Evolutionary conservation across 2,113 vertebrate species (phyloP).

Genomic region (Zosterops japonicus): DNA sequence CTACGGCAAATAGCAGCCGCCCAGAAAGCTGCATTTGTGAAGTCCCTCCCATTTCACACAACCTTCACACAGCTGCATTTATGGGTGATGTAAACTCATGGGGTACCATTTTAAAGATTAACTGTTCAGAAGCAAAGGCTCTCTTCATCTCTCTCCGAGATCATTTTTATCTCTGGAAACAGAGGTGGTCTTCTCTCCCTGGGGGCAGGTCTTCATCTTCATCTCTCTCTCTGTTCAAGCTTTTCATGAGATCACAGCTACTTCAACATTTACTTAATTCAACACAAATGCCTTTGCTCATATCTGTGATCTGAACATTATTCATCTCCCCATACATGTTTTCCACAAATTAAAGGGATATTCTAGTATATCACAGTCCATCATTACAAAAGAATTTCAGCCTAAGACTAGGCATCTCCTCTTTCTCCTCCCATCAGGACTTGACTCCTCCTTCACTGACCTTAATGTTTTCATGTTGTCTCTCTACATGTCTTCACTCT

Average conservation of each 20-base stretch:
- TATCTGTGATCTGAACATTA: neutral
- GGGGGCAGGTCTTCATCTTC: neutral
- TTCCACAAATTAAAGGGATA: neutral
- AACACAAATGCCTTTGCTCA: neutral
- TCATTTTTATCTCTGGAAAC: neutral
- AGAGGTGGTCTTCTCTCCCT: neutral
- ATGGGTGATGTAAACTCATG: neutral
- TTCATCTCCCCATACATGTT: neutral
- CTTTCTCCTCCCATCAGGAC: neutral
- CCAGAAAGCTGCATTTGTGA: neutral
- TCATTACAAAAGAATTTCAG: neutral
- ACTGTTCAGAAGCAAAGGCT: neutral
- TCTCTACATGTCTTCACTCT: neutral
- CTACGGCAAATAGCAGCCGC: neutral
- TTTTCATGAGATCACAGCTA: neutral
- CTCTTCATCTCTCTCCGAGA: neutral
- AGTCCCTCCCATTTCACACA: neutral
- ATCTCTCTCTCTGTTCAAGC: neutral
- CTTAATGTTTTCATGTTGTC: neutral
- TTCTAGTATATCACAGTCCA: neutral
- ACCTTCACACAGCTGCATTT: neutral
- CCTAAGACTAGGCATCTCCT: neutral
- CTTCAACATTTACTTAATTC: neutral
- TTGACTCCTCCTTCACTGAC: neutral
- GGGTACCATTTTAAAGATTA: neutral